Evolutionary conservation across 2,888 invertebrate species (phyloP).

Genomic region (Trileptium ribeirensis): DNA sequence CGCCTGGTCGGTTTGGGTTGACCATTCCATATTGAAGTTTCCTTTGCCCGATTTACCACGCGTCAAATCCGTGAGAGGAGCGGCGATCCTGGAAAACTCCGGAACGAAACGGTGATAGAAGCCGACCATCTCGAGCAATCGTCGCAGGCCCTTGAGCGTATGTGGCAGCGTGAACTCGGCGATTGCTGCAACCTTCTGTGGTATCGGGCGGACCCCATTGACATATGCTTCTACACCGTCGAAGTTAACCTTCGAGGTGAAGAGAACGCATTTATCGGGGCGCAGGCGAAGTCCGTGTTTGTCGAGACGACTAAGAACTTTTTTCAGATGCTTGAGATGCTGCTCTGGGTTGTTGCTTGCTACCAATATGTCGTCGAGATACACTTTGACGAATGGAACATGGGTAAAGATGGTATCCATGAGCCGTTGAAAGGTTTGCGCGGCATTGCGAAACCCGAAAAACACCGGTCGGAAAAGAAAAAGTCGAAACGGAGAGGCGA

Average conservation of each 20-base stretch:
- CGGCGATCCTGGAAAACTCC: neutral
- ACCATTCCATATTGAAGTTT: neutral
- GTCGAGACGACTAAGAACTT: no score
- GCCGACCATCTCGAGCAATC: neutral
- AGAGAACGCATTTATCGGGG: neutral
- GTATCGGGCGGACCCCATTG: neutral
- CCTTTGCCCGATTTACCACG: no score
- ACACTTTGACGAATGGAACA: no score
- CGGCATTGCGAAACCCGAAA: no score
- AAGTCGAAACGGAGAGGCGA: no score
- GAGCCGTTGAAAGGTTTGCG: no score
- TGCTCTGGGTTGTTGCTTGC: no score
- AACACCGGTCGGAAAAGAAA: no score
- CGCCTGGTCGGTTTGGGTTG: neutral
- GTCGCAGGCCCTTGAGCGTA: neutral
- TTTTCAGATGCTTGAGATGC: no score
- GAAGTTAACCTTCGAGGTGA: neutral
- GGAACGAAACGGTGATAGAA: slow-evolving; percentile 8
- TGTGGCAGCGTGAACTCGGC: neutral
- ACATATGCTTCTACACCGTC: neutral
- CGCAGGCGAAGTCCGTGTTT: neutral
- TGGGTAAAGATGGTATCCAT: no score
- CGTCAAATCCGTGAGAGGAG: neutral
- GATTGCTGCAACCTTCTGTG: neutral
- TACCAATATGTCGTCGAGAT: no score